Evolutionary conservation across 2,113 vertebrate species (phyloP).

Genomic region (Myxocyprinus asiaticus): DNA sequence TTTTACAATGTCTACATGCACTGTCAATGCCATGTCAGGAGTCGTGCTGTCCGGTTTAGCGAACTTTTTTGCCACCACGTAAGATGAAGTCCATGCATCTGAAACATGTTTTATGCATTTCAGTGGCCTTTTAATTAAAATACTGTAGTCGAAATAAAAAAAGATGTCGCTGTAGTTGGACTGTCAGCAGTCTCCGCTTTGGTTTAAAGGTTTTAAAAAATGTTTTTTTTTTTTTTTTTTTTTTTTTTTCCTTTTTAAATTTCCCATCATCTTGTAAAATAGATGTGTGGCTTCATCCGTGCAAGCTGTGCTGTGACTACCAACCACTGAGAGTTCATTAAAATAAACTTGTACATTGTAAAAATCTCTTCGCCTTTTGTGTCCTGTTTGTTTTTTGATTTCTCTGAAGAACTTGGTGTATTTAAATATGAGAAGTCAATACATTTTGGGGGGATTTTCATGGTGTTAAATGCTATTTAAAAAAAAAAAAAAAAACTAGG

Average conservation of each 20-base stretch:
- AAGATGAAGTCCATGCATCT: conserved; percentile 72
- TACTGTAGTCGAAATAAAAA: conserved; percentile 65
- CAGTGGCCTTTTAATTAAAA: conserved; percentile 90
- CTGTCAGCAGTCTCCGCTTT: conserved; percentile 62
- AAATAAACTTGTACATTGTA: conserved; percentile 98
- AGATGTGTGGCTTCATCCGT: conserved; percentile 85
- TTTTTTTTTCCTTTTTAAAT: conserved; percentile 41
- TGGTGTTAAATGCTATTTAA: too few species aligned
- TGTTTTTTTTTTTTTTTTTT: neutral
- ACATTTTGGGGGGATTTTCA: too few species aligned
- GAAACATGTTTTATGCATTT: conserved; percentile 91
- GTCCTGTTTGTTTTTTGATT: conserved; percentile 77
- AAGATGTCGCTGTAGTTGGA: conserved; percentile 68
- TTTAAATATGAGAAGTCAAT: too few species aligned
- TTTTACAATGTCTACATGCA: conserved; percentile 84
- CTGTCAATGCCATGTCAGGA: conserved; percentile 87
- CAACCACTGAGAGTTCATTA: conserved; percentile 98
- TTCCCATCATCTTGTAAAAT: conserved; percentile 76
- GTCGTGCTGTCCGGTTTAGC: conserved; percentile 73
- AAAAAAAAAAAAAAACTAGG: too few species aligned
- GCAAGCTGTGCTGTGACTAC: conserved; percentile 87
- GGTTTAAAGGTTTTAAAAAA: conserved; percentile 65
- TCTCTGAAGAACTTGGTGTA: too few species aligned
- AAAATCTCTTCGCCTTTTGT: conserved; percentile 78
- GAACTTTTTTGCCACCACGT: conserved; percentile 61